A percentile compares a stretch with the other conserved stretches of the same genome.
phyloP scores from a whole-genome alignment of 2,888 invertebrate species.

The Arctia plantaginis region DNA sequence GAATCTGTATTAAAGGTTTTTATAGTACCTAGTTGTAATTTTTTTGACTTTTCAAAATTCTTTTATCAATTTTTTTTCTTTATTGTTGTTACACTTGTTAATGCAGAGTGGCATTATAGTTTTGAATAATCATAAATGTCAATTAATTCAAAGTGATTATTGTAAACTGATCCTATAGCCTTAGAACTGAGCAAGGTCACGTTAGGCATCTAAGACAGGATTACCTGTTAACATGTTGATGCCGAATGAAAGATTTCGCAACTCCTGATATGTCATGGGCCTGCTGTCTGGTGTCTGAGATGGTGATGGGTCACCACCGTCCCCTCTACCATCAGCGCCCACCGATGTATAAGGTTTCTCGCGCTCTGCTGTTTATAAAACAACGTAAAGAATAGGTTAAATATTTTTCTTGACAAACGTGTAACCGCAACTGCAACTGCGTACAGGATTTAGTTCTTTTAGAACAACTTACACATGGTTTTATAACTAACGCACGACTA shows the following conservation, averaged over 20 bases:
- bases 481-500: neutral
- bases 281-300: neutral
- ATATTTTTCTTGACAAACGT: no score
- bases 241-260: neutral
- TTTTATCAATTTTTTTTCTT: no score
- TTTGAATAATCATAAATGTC: no score
- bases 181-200: neutral
- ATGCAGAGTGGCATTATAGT: neutral
- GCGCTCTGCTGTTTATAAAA: neutral
- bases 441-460: neutral
- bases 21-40: no score
- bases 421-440: neutral
- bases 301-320: neutral
- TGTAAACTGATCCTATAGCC: no score
- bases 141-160: no score
- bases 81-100: neutral
- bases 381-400: neutral
- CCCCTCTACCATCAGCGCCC: neutral
- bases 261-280: slow-evolving; percentile 15
- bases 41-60: no score
- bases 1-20: neutral
- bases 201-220: neutral
- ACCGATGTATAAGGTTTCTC: neutral
- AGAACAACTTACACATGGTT: neutral
- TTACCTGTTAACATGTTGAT: slow-evolving; percentile 11